A percentile compares a stretch with the other conserved stretches of the same genome.
Evolutionary conservation across 2,113 vertebrate genomes (phyloP).

Genomic region (Pica pica): DNA sequence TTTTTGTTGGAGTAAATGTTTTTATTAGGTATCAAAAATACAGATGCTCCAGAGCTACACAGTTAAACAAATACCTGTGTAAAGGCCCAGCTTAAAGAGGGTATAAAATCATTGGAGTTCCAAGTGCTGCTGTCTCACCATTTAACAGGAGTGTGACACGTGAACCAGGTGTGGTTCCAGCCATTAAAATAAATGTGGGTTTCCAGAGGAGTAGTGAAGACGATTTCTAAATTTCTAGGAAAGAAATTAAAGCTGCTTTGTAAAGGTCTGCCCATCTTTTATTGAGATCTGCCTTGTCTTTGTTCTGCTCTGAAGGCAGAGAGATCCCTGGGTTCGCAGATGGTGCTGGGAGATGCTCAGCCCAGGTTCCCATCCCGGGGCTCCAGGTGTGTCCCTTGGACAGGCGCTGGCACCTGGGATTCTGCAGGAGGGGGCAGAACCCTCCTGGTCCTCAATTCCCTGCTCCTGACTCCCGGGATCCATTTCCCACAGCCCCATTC

Average conservation of each 20-base stretch:
- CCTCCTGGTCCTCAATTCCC: background rate
- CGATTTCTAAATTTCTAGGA: background rate
- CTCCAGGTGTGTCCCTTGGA: background rate
- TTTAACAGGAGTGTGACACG: background rate
- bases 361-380: accelerated
- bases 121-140: background rate
- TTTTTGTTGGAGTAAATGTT: background rate
- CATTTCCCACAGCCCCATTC: accelerated
- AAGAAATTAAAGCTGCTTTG: background rate
- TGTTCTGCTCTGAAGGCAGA: background rate
- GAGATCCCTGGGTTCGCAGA: accelerated
- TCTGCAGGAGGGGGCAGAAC: background rate
- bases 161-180: background rate
- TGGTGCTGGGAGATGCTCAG: background rate
- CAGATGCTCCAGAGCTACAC: background rate
- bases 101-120: background rate
- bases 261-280: background rate
- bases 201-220: background rate
- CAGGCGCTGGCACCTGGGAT: background rate
- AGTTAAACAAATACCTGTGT: background rate
- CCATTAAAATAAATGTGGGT: background rate
- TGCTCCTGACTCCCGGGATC: background rate
- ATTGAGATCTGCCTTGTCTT: background rate
- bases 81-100: background rate
- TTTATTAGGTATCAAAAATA: background rate